Evolutionary conservation across 2,113 vertebrate species (phyloP).

Genomic region (Callopanchax toddi): DNA sequence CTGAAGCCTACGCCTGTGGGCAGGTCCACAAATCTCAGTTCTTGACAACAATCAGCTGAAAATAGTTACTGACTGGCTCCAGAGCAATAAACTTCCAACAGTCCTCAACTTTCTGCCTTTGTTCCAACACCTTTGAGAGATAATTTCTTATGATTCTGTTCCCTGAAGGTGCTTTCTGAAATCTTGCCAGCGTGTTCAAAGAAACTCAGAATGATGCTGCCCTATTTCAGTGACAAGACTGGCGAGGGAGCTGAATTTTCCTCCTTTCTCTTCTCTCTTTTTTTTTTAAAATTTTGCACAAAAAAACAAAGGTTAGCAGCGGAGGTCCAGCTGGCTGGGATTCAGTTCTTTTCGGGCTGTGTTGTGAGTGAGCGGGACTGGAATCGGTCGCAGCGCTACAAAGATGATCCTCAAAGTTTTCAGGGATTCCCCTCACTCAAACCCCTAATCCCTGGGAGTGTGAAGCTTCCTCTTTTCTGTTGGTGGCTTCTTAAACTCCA

Average conservation of each 20-base stretch:
- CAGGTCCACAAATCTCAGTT: conserved; percentile 19
- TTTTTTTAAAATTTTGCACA: conserved; percentile 27
- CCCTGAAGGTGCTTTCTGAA: conserved; percentile 69
- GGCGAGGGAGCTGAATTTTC: conserved; percentile 47
- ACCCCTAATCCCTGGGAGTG: conserved; percentile 18
- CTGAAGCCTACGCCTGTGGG: too few species aligned
- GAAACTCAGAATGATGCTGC: conserved; percentile 60
- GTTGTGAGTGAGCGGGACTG: conserved; percentile 13
- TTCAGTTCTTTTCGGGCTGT: conserved; percentile 20
- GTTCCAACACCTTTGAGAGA: conserved; percentile 70
- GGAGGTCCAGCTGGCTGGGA: conserved; percentile 24
- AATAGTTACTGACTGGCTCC: conserved; percentile 42
- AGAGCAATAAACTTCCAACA: conserved; percentile 57
- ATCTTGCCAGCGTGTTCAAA: conserved; percentile 73
- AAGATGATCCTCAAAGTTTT: conserved; percentile 48
- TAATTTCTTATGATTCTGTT: conserved; percentile 57
- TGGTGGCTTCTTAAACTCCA: conserved; percentile 25
- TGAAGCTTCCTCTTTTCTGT: conserved; percentile 17
- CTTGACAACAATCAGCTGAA: conserved; percentile 28
- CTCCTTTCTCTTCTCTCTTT: conserved; percentile 17
- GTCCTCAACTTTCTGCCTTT: conserved; percentile 57
- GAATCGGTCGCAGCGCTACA: conserved; percentile 36
- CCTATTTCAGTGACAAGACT: conserved; percentile 72
- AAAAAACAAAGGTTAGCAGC: conserved; percentile 36
- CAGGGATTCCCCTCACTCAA: conserved; percentile 46